Evolutionary conservation across 2,888 invertebrate genomes (phyloP).

Genomic region (Drosophila austrosaltans): DNA sequence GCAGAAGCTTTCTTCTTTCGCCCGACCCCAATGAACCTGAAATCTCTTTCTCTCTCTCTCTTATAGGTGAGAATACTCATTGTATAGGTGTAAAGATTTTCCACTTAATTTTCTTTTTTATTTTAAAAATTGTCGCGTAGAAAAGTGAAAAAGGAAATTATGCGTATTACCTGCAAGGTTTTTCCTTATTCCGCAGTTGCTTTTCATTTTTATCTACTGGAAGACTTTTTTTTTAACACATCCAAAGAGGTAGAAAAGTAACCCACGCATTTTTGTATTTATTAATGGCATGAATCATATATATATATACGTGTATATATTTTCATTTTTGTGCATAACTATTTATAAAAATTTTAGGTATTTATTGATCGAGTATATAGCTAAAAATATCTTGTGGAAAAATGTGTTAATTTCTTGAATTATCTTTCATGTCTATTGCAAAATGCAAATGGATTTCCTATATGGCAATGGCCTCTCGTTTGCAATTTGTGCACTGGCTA

Average conservation of each 20-base stretch:
- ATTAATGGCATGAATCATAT: slow-evolving; percentile 43
- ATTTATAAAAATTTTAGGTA: slow-evolving; percentile 9
- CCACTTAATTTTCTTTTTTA: slow-evolving; percentile 25
- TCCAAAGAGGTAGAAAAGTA: slow-evolving; percentile 41
- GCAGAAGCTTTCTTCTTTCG: slow-evolving; percentile 32
- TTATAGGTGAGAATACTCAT: slow-evolving; percentile 20
- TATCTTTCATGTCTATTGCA: slow-evolving; percentile 9
- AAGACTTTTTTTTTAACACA: background rate
- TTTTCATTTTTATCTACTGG: slow-evolving; percentile 3
- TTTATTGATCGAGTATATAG: slow-evolving; percentile 9
- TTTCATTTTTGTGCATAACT: slow-evolving; percentile 23
- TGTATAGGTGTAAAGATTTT: slow-evolving; percentile 29
- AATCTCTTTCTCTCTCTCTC: slow-evolving; percentile 8
- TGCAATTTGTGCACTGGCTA: slow-evolving; percentile 29
- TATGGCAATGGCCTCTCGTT: slow-evolving; percentile 56
- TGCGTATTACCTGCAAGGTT: slow-evolving; percentile 37
- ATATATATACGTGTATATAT: too few species aligned
- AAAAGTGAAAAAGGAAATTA: slow-evolving; percentile 23
- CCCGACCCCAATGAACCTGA: slow-evolving; percentile 55
- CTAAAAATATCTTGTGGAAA: background rate
- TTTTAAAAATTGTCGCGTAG: slow-evolving; percentile 24
- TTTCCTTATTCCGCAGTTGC: slow-evolving; percentile 63
- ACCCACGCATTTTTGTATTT: slow-evolving; percentile 55
- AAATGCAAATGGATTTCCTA: slow-evolving; percentile 10
- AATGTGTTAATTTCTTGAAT: background rate